A percentile compares a stretch with the other conserved stretches of the same genome.
Evolutionary conservation across 2,888 invertebrate genomes (phyloP).

Genomic region (Perithous albicinctus): DNA sequence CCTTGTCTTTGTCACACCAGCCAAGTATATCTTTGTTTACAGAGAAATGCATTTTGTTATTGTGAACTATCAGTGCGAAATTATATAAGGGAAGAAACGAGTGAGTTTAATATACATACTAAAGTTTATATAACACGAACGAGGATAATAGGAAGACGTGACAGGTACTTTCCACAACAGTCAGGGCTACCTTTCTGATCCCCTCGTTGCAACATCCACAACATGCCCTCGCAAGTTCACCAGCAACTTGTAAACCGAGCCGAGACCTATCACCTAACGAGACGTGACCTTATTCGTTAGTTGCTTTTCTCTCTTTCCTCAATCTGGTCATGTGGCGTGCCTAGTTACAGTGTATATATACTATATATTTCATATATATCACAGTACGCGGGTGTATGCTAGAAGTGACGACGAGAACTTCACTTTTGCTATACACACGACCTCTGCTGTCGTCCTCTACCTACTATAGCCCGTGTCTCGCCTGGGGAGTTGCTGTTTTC

Average conservation of each 20-base stretch:
- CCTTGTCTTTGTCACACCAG: constrained; percentile 8
- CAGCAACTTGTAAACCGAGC: constrained; percentile 44
- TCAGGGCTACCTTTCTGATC: constrained; percentile 4
- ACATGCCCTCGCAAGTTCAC: constrained; percentile 34
- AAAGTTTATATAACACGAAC: constrained; percentile 10
- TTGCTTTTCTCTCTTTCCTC: neutral
- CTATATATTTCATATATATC: neutral
- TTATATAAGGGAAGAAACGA: neutral
- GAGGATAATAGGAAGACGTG: constrained; percentile 19
- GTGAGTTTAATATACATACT: neutral
- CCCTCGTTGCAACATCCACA: constrained; percentile 3
- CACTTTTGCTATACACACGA: neutral
- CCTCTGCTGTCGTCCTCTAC: neutral
- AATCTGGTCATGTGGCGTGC: neutral
- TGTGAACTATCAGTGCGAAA: neutral
- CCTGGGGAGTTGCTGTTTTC: constrained; percentile 16
- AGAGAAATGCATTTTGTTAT: constrained; percentile 15
- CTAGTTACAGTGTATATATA: neutral
- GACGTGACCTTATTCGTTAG: constrained; percentile 44
- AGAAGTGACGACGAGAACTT: constrained; percentile 7
- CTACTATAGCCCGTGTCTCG: neutral
- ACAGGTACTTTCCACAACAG: constrained; percentile 28
- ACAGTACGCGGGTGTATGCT: neutral
- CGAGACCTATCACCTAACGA: constrained; percentile 37
- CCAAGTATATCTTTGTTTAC: constrained; percentile 9